These are phyloP conservation scores for Cotesia chilonis DNA, from an alignment of 1,140 invertebrate species.

Conservation along the genomic window DNA sequence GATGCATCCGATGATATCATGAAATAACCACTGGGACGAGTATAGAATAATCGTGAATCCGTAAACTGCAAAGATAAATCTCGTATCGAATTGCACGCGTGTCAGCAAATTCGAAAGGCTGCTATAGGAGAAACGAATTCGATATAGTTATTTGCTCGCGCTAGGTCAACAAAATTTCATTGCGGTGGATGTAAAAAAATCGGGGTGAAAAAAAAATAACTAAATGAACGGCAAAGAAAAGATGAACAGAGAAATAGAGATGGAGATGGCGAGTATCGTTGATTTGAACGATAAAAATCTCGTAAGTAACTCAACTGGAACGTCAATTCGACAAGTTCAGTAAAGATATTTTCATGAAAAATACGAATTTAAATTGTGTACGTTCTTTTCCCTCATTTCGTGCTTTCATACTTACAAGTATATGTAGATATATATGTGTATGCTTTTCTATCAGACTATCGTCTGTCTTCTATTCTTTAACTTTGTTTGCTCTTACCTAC, in stretches of 20 bases:
- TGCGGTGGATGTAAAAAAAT: constrained; percentile 30
- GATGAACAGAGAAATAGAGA: background rate
- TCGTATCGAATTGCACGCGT: constrained; percentile 30
- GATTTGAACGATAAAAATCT: constrained; percentile 24
- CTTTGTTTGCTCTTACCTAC: constrained; percentile 16
- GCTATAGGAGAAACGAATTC: constrained; percentile 27
- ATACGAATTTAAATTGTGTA: constrained; percentile 20
- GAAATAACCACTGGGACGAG: constrained; percentile 3
- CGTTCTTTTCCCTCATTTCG: constrained; percentile 11
- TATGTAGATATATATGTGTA: no score
- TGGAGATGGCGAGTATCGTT: background rate
- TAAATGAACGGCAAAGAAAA: background rate
- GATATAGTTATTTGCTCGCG: constrained; percentile 45
- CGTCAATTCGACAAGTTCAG: constrained; percentile 26
- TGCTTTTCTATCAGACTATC: background rate
- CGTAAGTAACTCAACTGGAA: constrained; percentile 25
- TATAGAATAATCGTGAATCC: constrained; percentile 18
- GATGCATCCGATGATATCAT: constrained; percentile 2
- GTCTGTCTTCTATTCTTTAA: background rate
- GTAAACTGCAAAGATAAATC: constrained; percentile 35
- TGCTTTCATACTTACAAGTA: background rate
- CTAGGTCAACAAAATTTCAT: constrained; percentile 42
- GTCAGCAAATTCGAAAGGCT: constrained; percentile 31
- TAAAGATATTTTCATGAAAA: constrained; percentile 25
- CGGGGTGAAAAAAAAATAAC: background rate